Evolutionary conservation across 2,113 vertebrate genomes (phyloP).

Genomic region (Larimichthys polyactis): DNA sequence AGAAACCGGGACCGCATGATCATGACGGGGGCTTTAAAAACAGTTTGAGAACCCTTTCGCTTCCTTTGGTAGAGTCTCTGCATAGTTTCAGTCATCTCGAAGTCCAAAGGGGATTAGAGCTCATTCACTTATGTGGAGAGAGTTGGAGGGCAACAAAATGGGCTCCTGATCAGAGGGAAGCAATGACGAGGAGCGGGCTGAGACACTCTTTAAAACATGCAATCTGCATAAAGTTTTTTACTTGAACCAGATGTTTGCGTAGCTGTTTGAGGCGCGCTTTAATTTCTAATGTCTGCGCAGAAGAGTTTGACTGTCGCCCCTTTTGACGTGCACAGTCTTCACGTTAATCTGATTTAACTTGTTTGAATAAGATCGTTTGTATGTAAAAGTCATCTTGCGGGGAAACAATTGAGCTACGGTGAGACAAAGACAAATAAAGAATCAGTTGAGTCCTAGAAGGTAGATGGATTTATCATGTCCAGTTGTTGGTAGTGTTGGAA

Average conservation of each 20-base stretch:
- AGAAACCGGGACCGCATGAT: conserved; percentile 42
- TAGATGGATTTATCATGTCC: too few relatives aligned
- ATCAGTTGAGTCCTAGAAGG: too few relatives aligned
- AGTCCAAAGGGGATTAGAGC: conserved; percentile 57
- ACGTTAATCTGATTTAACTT: too few relatives aligned
- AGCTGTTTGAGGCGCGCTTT: not conserved
- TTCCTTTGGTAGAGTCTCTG: conserved; percentile 24
- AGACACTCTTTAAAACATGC: not conserved
- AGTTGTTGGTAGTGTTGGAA: too few relatives aligned
- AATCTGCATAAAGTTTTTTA: not conserved
- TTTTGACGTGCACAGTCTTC: too few relatives aligned
- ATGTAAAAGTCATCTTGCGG: too few relatives aligned
- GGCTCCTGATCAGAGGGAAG: conserved; percentile 6
- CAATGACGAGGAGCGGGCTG: not conserved
- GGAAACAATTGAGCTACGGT: too few relatives aligned
- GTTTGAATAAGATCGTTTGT: too few relatives aligned
- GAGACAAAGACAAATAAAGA: too few relatives aligned
- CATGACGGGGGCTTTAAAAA: conserved; percentile 43
- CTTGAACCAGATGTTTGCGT: not conserved
- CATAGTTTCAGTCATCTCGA: conserved; percentile 51
- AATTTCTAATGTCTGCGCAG: too few relatives aligned
- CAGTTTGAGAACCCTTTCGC: conserved; percentile 17
- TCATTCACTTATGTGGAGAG: conserved; percentile 45
- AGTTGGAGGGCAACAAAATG: conserved; percentile 24
- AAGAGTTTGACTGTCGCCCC: too few relatives aligned